Base-by-base conservation (phyloP, 2,113 vertebrate species). In the Sapajus apella region DNA sequence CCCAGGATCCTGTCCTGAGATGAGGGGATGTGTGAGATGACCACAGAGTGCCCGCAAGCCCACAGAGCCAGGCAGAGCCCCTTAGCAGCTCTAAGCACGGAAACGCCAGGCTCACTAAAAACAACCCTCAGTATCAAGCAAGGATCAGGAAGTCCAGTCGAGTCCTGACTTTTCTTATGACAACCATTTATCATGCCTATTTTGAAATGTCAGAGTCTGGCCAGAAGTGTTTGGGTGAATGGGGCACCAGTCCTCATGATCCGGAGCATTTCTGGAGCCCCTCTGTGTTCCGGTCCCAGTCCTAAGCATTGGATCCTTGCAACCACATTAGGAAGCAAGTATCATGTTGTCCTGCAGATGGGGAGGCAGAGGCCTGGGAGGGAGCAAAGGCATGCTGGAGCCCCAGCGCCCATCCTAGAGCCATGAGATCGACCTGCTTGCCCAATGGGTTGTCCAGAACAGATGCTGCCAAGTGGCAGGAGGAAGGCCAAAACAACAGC, bases 181-280 rank as follows among this genome's bases (percentile, higher is more conserved):
- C 40, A 73, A 90, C 61, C 52, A 21, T 13, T 37, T 30, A 40
- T 3, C 0, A 50, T 1, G 35, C 50, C 61, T 77, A 14, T 91
- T 91, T 89, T 96, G 92, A 95, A 97, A 94, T 20, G 47, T 25
- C 75, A 32, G 11, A 79, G 56, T 76, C 80, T 90, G 75, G 73
- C 47, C 58, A 50, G 52, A 87, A 66, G 72, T 37, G 40, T 88
- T 58, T 81, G 56, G 90, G 47, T 87, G 55, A 45, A 72, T 52
- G 21, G 2, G 80, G 45, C 18, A 64, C 83, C 80, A 4, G 6
- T 30, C 50, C n/a, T 27, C 35, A 45, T 9, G 5, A 30, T 2
- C 2, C 1, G 37, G 35, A 9, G 23, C 7, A 16, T 47, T 94
- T 93, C 72, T 47, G 72, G 45, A 89, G 58, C 14, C 52, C 6